Evolutionary conservation across 2,113 vertebrate species (phyloP), one percentile per base, ranked within the genome.

Genomic region (Columbina picui): DNA sequence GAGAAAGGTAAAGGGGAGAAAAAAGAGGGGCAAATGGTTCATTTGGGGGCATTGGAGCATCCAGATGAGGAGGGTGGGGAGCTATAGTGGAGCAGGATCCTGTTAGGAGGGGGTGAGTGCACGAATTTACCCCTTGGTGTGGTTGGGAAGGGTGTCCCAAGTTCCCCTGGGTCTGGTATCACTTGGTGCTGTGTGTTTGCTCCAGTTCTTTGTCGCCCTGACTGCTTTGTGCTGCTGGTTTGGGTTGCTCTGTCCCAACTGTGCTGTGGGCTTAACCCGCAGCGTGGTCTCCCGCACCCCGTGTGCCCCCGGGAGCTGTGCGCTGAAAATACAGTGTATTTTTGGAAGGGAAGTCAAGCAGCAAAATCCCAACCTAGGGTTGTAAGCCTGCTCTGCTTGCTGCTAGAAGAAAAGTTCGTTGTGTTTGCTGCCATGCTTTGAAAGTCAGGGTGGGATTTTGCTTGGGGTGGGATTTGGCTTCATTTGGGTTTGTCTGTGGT

Each of bases 91-190:
- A 12, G 39, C 6, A 14, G 70, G 52, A 7, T 27, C 26, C 16
- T n/a, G 9, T 5, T 2, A 1, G 25, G 68, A 59, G 49, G 23
- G 22, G 27, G 1, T 26, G 36, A 21, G 34, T n/a, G 61, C 4
- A 6, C 36, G 61, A 10, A 0, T 27, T 85, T 32, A 3, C 2
- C 26, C 19, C 4, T 15, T 2, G 6, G 25, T 0, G 2, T 6
- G 57, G 14, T 10, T 21, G n/a, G 29, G 52, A 14, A 25, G 21
- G 64, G 84, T 6, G n/a, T 2, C 15, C 50, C 2, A 52, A 49
- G 59, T 30, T 41, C n/a, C 30, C 39, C 2, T 0, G 2, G 21
- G 56, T 2, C n/a, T 59, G 19, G n/a, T 10, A 2, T 14, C 0
- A 2, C 45, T 52, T 67, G n/a, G n/a, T 6, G 36, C 50, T 30